Evolutionary conservation across 2,888 invertebrate genomes (phyloP).

Genomic region (Hypolimnas misippus): DNA sequence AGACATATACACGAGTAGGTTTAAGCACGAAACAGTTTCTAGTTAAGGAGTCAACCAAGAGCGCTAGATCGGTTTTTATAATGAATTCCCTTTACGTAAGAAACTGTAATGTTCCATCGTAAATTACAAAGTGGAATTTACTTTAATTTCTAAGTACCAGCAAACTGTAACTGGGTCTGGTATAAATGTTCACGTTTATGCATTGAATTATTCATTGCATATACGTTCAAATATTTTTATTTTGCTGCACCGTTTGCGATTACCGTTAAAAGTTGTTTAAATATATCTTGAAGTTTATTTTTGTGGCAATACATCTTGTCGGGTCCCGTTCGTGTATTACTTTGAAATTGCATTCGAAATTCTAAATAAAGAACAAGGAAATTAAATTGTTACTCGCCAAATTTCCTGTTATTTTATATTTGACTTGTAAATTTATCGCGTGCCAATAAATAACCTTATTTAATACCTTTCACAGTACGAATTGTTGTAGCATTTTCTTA

Average conservation of each 20-base stretch:
- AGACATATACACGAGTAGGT: background rate
- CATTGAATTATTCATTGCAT: constrained; percentile 41
- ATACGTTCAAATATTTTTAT: constrained; percentile 26
- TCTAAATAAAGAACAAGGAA: constrained; percentile 12
- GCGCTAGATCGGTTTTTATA: background rate
- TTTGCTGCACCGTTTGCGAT: constrained; percentile 31
- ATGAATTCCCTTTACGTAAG: background rate
- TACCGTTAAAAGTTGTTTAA: constrained; percentile 43
- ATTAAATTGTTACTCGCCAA: background rate
- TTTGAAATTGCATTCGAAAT: constrained; percentile 35
- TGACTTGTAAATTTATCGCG: background rate
- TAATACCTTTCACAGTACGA: background rate
- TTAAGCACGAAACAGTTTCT: background rate
- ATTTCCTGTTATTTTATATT: background rate
- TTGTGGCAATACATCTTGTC: constrained; percentile 39
- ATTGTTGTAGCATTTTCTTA: background rate
- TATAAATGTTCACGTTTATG: background rate
- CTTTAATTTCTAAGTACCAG: background rate
- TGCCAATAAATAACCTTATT: background rate
- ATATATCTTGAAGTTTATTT: constrained; percentile 35
- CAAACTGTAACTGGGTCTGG: constrained; percentile 11
- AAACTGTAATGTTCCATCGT: background rate
- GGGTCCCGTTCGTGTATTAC: constrained; percentile 43
- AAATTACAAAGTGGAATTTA: background rate
- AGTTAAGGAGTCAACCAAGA: background rate